phyloP scores from a whole-genome alignment of 2,113 vertebrate genomes.

The Trochalopteron elliotii region DNA sequence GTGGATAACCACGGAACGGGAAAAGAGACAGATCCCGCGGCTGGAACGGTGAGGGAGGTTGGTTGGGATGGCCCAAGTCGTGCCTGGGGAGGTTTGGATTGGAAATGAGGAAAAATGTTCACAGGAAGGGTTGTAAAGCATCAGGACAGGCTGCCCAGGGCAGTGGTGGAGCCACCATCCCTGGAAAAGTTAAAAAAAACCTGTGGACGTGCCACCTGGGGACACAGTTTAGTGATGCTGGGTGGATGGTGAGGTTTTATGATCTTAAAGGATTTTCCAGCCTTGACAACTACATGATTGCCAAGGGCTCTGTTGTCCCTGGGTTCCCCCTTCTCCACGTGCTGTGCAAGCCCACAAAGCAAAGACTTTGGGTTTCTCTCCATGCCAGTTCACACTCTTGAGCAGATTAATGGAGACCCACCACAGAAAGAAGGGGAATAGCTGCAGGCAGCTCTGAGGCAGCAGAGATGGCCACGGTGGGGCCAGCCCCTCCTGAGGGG shows the following conservation, averaged over 20 bases:
- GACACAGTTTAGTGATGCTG: neutral
- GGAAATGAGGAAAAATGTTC: neutral
- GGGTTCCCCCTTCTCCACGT: accelerated
- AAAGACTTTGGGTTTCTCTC: neutral
- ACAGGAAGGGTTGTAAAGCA: neutral
- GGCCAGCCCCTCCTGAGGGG: neutral
- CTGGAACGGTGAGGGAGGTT: neutral
- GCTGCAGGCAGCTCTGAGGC: neutral
- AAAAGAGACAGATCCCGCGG: accelerated
- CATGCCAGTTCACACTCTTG: neutral
- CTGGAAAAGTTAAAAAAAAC: too few species aligned
- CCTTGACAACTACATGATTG: neutral
- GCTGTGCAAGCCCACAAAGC: neutral
- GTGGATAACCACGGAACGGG: accelerated
- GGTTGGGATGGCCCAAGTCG: neutral
- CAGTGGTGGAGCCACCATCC: neutral
- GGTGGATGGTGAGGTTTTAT: neutral
- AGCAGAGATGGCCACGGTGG: neutral
- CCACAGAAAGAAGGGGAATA: neutral
- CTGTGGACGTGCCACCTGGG: neutral
- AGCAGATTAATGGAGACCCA: neutral
- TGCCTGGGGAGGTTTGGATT: neutral
- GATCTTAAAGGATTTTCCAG: neutral
- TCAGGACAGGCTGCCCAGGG: neutral
- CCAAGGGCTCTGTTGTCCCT: neutral